phyloP scores from a whole-genome alignment of 2,113 vertebrate species.

The Caranx ignobilis region DNA sequence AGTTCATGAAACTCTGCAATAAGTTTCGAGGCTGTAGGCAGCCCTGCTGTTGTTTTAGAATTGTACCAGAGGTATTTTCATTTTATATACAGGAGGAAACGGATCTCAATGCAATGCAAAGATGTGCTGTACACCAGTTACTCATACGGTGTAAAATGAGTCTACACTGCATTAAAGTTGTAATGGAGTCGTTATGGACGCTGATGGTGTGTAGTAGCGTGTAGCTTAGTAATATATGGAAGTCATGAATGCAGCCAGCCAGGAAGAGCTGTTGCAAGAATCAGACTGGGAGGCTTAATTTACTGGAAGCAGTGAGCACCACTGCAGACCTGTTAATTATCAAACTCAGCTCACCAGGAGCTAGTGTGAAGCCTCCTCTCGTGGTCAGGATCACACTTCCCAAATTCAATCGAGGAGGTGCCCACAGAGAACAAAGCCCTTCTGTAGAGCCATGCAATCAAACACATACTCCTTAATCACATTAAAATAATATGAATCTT shows the following conservation, averaged over 20 bases:
- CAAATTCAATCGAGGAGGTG: not conserved
- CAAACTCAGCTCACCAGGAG: not conserved
- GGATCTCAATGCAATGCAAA: not conserved
- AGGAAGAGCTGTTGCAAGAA: slow-evolving; percentile 7
- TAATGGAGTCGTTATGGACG: not conserved
- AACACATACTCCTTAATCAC: not conserved
- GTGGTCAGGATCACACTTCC: not conserved
- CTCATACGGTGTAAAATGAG: not conserved
- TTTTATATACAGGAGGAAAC: not conserved
- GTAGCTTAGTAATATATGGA: not conserved
- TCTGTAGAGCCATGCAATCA: not conserved
- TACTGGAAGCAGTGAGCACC: slow-evolving; percentile 1
- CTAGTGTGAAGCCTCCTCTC: not conserved
- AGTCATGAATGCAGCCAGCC: slow-evolving; percentile 1
- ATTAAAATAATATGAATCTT: not conserved
- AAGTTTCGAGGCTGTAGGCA: not conserved
- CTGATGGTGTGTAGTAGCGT: not conserved
- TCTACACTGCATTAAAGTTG: not conserved
- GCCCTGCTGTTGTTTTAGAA: not conserved
- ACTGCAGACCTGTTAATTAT: not conserved
- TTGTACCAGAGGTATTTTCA: not conserved
- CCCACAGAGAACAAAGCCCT: not conserved
- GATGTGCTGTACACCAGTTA: not conserved
- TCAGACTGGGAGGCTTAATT: slow-evolving; percentile 22
- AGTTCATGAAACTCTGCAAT: not conserved